Conservation (phyloP, 2,797 vertebrate species). For the Cossypha heuglini region DNA sequence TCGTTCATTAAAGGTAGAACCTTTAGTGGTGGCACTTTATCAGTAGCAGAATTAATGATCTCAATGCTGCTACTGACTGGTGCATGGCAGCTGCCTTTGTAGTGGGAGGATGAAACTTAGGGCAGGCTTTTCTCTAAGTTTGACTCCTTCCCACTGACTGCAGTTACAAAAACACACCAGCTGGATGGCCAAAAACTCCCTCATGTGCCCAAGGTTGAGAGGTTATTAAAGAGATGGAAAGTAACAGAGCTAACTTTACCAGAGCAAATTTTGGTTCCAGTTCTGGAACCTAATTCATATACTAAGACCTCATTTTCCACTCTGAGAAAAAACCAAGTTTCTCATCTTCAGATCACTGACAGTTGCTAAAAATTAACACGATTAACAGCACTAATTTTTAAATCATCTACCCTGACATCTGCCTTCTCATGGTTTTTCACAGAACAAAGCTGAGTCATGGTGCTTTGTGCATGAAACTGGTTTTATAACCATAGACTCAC, state of each 20-base stretch:
- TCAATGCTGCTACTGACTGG: not conserved
- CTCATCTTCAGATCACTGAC: not conserved
- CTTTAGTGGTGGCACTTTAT: not conserved
- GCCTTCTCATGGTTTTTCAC: not conserved
- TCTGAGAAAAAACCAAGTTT: not conserved
- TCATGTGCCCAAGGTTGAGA: not conserved
- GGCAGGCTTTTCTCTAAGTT: not conserved
- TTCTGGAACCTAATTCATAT: not conserved
- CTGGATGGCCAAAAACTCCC: not conserved
- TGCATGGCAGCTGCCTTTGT: not conserved
- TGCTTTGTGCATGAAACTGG: not conserved
- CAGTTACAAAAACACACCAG: not conserved
- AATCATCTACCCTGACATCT: not conserved
- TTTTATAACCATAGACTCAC: not conserved
- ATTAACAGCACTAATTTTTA: not conserved
- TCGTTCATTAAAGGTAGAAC: not conserved
- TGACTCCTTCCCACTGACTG: not conserved
- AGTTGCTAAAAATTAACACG: not conserved
- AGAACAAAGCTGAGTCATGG: not conserved
- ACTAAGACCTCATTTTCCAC: not conserved
- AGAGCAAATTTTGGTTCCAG: not conserved
- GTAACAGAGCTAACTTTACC: not conserved
- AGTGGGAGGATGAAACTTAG: not conserved
- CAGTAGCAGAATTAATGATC: not conserved
- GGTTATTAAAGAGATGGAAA: not conserved